These are phyloP conservation scores for Lophura nycthemera DNA, from an alignment of 2,113 vertebrate genomes.

Conservation along the genomic window DNA sequence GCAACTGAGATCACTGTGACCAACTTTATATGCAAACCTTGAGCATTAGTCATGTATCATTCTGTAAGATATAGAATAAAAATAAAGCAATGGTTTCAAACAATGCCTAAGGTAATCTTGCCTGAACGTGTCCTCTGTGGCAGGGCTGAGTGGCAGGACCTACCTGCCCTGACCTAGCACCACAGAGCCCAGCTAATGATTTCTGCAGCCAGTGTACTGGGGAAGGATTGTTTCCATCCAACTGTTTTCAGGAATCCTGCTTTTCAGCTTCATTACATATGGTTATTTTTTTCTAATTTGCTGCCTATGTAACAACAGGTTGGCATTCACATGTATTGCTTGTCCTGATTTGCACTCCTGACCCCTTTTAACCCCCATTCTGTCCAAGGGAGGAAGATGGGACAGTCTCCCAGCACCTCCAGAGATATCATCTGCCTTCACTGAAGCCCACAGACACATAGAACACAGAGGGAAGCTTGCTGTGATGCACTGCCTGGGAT, in stretches of 20 bases:
- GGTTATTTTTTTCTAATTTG: neutral
- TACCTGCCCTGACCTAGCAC: neutral
- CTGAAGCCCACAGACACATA: neutral
- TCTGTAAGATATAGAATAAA: neutral
- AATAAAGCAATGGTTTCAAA: neutral
- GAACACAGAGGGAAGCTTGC: neutral
- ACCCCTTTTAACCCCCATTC: neutral
- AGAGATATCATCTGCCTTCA: neutral
- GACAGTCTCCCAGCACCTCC: neutral
- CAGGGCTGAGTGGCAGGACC: neutral
- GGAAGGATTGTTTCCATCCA: neutral
- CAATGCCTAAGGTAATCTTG: no score
- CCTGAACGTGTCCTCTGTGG: neutral
- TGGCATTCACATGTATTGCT: neutral
- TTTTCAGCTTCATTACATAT: constrained; percentile 1
- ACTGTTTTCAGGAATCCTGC: neutral
- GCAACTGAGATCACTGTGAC: neutral
- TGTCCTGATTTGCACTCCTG: neutral
- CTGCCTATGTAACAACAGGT: neutral
- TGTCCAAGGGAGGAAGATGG: accelerated
- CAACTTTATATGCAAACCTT: neutral
- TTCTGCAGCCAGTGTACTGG: neutral
- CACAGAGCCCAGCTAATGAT: neutral
- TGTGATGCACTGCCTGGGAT: neutral
- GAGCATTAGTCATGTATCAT: neutral